phyloP scores from a whole-genome alignment of 2,797 vertebrate species.

The Eutrigla gurnardus region DNA sequence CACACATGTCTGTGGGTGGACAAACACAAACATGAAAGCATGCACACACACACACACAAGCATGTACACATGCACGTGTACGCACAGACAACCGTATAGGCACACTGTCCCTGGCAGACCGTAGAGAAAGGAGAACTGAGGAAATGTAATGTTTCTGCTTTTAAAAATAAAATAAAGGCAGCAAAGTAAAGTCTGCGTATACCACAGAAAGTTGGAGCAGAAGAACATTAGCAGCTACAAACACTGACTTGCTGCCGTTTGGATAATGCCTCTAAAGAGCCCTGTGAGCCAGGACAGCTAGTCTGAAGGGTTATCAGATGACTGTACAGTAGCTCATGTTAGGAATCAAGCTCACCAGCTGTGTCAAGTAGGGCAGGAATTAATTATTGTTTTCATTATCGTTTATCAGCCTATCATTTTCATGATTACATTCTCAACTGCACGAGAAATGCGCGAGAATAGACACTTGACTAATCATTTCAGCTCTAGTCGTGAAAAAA shows the following conservation, averaged over 20 bases:
- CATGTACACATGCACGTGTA: not conserved
- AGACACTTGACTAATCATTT: not conserved
- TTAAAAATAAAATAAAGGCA: conserved; percentile 26
- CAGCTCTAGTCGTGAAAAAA: not conserved
- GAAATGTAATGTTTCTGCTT: conserved; percentile 16
- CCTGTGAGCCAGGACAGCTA: not conserved
- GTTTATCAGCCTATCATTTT: not conserved
- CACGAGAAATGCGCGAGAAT: not conserved
- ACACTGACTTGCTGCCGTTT: conserved; percentile 24
- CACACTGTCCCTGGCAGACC: not conserved
- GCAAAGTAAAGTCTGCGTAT: conserved; percentile 8
- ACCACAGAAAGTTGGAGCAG: conserved; percentile 14
- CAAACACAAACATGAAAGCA: conserved; percentile 43
- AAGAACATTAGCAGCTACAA: conserved; percentile 16
- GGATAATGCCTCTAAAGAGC: not conserved
- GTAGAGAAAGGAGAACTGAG: not conserved
- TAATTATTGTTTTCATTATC: not conserved
- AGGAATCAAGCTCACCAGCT: not conserved
- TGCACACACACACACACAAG: not conserved
- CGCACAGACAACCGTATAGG: conserved; percentile 4
- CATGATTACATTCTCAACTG: not conserved
- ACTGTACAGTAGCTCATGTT: not conserved
- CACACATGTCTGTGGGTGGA: conserved; percentile 44
- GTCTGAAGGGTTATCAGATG: not conserved
- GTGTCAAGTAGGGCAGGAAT: not conserved